Percentiles rank a stretch among this genome's conserved stretches.
Evolutionary conservation across 2,113 vertebrate genomes (phyloP).

Genomic region (Boleophthalmus pectinirostris): DNA sequence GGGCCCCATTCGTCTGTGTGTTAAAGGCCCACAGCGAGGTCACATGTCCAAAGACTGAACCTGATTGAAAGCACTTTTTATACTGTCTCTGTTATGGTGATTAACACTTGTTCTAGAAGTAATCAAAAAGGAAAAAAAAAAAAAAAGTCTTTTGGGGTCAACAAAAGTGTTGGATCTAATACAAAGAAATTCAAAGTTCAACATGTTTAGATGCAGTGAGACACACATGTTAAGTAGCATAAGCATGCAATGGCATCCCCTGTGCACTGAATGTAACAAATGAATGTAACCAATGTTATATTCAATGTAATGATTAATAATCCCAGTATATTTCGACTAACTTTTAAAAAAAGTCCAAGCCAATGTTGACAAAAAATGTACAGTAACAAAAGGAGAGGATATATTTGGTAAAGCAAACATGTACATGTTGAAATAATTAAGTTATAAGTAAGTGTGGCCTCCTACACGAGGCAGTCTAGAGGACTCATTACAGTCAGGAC

Average conservation of each 20-base stretch:
- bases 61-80: conserved; percentile 5
- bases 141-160: not conserved
- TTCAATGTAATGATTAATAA: not conserved
- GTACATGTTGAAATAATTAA: conserved; percentile 14
- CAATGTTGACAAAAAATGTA: conserved; percentile 1
- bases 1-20: conserved; percentile 41
- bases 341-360: not conserved
- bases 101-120: conserved; percentile 3
- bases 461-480: conserved; percentile 11
- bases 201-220: not conserved
- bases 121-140: conserved; percentile 10
- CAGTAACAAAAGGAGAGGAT: not conserved
- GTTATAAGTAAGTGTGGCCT: conserved; percentile 1
- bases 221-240: not conserved
- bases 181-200: not conserved
- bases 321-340: too few species aligned
- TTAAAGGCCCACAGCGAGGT: conserved; percentile 16
- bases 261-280: not conserved
- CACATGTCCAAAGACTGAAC: conserved; percentile 4
- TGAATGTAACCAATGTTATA: not conserved
- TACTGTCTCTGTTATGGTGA: not conserved
- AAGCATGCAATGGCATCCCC: not conserved
- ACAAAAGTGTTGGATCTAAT: not conserved
- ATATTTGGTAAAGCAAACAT: not conserved
- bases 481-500: conserved; percentile 38